Evolutionary conservation across 1,140 invertebrate genomes (phyloP), one percentile per base, ranked within the genome.

Genomic region (Philotrypesis tridentata): DNA sequence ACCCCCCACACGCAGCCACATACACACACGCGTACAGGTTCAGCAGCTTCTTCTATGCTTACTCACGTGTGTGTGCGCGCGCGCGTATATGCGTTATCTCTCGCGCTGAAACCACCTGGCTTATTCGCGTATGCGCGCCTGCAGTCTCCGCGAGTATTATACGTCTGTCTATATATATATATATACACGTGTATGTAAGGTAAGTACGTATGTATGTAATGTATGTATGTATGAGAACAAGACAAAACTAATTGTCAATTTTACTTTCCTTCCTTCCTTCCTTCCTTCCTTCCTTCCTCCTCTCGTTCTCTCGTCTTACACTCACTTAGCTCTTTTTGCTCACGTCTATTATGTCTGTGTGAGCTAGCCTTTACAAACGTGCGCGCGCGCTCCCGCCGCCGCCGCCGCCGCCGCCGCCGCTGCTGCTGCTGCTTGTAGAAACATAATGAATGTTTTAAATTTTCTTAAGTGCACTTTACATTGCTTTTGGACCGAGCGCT

Each of bases 81-180:
- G 25, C 27, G 71, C 78, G 40, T 75, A 63, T 68, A 72, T 79
- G 83, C 81, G 85, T 87, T 89, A 88, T 88, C 85, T 88, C 85
- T 83, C 61, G 31, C 85, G 86, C 86, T 84, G 71, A 84, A 89
- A 85, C 85, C 88, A 90, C 85, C 87, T 88, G 87, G 83, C 86
- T 17, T 55, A 17, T 6, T n/a, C n/a, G n/a, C n/a, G n/a, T n/a
- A n/a, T n/a, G n/a, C n/a, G n/a, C n/a, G n/a, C n/a, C n/a, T n/a
- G n/a, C n/a, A n/a, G n/a, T n/a, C n/a, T n/a, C n/a, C n/a, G n/a
- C n/a, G n/a, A n/a, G n/a, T n/a, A n/a, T n/a, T n/a, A n/a, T n/a
- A n/a, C n/a, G n/a, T n/a, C n/a, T n/a, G n/a, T n/a, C n/a, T n/a
- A n/a, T n/a, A n/a, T n/a, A n/a, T n/a, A n/a, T n/a, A n/a, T n/a